Evolutionary conservation across 2,113 vertebrate genomes (phyloP), one percentile per base, ranked within the genome.

Genomic region (Corvus cornix): DNA sequence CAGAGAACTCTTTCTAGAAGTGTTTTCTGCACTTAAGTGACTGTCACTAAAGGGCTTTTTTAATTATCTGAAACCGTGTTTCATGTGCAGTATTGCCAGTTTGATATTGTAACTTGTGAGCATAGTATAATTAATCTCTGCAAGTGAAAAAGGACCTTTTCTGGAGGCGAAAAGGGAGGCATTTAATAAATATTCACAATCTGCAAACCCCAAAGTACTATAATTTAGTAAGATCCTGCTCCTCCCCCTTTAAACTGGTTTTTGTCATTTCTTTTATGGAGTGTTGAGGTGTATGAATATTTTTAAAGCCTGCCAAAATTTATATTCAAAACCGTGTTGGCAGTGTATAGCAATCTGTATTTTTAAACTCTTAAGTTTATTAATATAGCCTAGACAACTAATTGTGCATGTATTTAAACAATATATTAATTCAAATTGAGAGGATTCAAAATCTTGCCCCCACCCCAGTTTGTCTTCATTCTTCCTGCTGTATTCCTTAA

Each of bases 41-140:
- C 46, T 69, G 44, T 88, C 83, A 73, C 53, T 80, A 7, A 88
- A 83, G 85, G 67, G 41, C 43, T 93, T 85, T 94, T 80, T 55
- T 5, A 93, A 83, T 96, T 90, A 80, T 69, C 58, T 60, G 37
- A 78, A 82, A 56, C 44, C 64, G 41, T 92, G 44, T 88, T 95
- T 90, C 72, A 51, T 93, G 82, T 76, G 48, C 52, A 77, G 28
- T 35, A 39, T 77, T 94, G 67, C 72, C 78, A 88, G 63, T 81
- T 95, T 74, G 87, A 80, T 64, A 78, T 26, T 90, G 30, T 88
- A 89, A 92, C 90, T 93, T 86, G 67, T 95, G 60, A 59, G 63
- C 68, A 75, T 43, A 30, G 59, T 77, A 53, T 95, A 93, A 96
- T 94, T 93, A 94, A 74, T 85, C 82, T 91, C 41, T 90, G n/a